phyloP scores from a whole-genome alignment of 2,113 vertebrate genomes.

The Tamias sibiricus region DNA sequence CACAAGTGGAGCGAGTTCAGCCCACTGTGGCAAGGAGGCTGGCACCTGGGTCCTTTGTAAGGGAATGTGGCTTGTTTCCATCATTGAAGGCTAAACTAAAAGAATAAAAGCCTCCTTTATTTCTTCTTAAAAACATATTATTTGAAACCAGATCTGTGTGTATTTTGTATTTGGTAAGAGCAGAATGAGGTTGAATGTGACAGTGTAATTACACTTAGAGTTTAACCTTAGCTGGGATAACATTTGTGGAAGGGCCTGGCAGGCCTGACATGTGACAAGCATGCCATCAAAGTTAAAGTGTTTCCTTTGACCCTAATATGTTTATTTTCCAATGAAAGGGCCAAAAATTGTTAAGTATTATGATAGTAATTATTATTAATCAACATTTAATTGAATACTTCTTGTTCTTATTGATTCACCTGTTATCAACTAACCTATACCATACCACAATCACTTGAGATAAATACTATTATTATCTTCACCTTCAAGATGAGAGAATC shows the following conservation, averaged over 20 bases:
- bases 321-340: background rate
- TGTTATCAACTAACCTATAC: background rate
- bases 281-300: background rate
- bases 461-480: background rate
- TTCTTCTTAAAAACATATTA: background rate
- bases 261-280: background rate
- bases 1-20: background rate
- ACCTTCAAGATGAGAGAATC: background rate
- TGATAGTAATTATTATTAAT: background rate
- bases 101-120: background rate
- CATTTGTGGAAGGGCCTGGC: background rate
- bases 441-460: background rate
- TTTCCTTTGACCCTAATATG: background rate
- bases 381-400: background rate
- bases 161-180: slow-evolving; percentile 1
- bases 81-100: background rate
- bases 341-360: background rate
- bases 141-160: background rate
- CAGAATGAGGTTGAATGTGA: background rate
- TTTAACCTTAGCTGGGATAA: background rate
- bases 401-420: background rate
- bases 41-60: background rate
- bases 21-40: background rate
- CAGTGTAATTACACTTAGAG: background rate
- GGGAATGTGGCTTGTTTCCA: background rate